Percentiles rank a stretch among this genome's conserved stretches.
These are phyloP conservation scores for Anseranas semipalmata DNA, from an alignment of 2,113 vertebrate genomes.

Conservation along the genomic window DNA sequence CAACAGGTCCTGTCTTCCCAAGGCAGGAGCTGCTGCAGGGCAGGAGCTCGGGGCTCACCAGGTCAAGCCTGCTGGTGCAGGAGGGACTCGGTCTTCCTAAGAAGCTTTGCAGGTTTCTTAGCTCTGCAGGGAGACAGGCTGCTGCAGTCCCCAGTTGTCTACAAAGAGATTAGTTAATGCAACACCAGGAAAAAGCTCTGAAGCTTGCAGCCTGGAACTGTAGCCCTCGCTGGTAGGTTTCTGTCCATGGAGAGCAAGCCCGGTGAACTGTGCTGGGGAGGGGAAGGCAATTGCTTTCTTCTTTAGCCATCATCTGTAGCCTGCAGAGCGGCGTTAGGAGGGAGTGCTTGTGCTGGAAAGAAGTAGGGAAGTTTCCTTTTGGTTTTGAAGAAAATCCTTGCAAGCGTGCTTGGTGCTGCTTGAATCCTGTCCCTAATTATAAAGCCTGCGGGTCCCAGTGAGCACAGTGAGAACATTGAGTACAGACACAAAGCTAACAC, in stretches of 20 bases:
- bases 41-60: not conserved
- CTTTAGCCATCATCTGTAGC: not conserved
- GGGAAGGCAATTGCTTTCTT: not conserved
- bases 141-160: not conserved
- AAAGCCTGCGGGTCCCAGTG: not conserved
- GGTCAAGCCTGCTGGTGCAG: not conserved
- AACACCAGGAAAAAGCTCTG: not conserved
- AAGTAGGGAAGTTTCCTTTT: not conserved
- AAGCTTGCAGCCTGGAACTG: not conserved
- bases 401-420: not conserved
- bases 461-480: constrained; percentile 19
- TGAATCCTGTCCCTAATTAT: constrained; percentile 31
- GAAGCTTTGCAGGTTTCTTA: not conserved
- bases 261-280: not conserved
- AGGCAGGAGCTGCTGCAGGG: accelerated
- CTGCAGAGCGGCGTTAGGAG: not conserved
- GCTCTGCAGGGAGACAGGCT: not conserved
- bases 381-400: not conserved
- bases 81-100: not conserved
- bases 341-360: not conserved
- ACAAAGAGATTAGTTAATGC: not conserved
- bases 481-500: constrained; percentile 48
- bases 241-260: not conserved
- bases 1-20: constrained; percentile 29
- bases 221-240: not conserved